Percentiles rank a stretch among this genome's conserved stretches.
These are phyloP conservation scores for Capreolus pygargus DNA, from an alignment of 2,113 vertebrate species.

Conservation along the genomic window DNA sequence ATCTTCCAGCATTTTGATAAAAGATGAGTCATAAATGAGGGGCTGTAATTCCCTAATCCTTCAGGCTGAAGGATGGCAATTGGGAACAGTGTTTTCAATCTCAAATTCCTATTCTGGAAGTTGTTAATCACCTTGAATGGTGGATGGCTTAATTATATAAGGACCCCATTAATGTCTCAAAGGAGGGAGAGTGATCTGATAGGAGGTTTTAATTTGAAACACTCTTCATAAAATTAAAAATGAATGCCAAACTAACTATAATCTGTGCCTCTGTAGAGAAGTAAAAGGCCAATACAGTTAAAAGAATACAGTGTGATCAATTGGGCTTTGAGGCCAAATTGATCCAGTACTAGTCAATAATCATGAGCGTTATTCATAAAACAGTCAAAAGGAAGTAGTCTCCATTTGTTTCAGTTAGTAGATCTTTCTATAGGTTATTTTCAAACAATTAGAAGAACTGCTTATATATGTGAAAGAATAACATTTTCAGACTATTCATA, in stretches of 20 bases:
- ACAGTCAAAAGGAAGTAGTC: conserved; percentile 16
- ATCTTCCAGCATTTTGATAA: conserved; percentile 26
- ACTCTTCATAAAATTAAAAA: conserved; percentile 71
- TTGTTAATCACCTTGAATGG: conserved; percentile 61
- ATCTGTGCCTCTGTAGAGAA: conserved; percentile 49
- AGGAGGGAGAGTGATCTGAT: conserved; percentile 57
- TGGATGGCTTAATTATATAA: conserved; percentile 68
- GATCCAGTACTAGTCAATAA: conserved; percentile 46
- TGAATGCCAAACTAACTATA: conserved; percentile 53
- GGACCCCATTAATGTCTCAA: conserved; percentile 62
- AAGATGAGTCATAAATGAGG: conserved; percentile 43
- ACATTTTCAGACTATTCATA: neutral
- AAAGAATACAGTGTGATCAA: conserved; percentile 53
- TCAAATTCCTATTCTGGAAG: conserved; percentile 60
- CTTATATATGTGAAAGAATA: neutral
- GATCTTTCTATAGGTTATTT: conserved; percentile 11
- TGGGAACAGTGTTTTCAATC: conserved; percentile 59
- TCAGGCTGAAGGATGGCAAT: conserved; percentile 37
- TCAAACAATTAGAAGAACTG: conserved; percentile 1
- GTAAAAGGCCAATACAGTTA: conserved; percentile 46
- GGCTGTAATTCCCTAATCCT: conserved; percentile 40
- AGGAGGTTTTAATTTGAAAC: conserved; percentile 68
- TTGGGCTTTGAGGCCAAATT: conserved; percentile 30
- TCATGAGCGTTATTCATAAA: conserved; percentile 40
- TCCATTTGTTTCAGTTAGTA: conserved; percentile 14